These are phyloP conservation scores for Drosophila guanche DNA, from an alignment of 1,140 invertebrate genomes.

Conservation along the genomic window DNA sequence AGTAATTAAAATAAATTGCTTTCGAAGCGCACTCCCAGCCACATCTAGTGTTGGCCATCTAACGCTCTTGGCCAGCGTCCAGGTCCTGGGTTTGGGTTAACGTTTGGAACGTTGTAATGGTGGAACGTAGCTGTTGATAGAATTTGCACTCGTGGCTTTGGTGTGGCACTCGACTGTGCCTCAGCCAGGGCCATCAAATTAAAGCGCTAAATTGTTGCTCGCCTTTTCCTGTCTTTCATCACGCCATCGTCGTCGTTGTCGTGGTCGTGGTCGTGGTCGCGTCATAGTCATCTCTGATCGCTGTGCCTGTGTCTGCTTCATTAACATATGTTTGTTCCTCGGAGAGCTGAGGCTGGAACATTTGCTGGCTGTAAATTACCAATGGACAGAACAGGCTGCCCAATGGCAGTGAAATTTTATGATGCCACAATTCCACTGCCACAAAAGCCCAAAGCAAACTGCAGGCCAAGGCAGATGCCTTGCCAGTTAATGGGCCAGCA, in stretches of 20 bases:
- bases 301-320: conserved; percentile 41
- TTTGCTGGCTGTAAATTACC: conserved; percentile 53
- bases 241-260: conserved; percentile 42
- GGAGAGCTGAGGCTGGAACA: conserved; percentile 10
- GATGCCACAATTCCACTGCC: conserved; percentile 45
- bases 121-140: conserved; percentile 52
- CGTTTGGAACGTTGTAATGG: no score
- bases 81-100: no score
- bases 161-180: conserved; percentile 1
- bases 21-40: conserved; percentile 34
- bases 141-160: conserved; percentile 54
- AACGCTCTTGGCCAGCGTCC: conserved; percentile 31
- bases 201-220: conserved; percentile 79
- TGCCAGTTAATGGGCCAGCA: neutral
- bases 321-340: conserved; percentile 63
- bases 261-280: neutral
- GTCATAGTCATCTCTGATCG: no score
- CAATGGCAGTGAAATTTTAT: conserved; percentile 76
- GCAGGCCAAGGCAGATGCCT: conserved; percentile 10
- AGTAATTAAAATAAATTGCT: conserved; percentile 79
- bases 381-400: conserved; percentile 42
- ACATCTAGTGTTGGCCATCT: conserved; percentile 59
- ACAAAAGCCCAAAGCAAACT: conserved; percentile 4
- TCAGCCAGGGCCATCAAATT: conserved; percentile 68
- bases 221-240: conserved; percentile 79